Percentiles rank a stretch among this genome's conserved stretches.
These are phyloP conservation scores for Lipophrys pholis DNA, from an alignment of 2,113 vertebrate species.

Conservation along the genomic window DNA sequence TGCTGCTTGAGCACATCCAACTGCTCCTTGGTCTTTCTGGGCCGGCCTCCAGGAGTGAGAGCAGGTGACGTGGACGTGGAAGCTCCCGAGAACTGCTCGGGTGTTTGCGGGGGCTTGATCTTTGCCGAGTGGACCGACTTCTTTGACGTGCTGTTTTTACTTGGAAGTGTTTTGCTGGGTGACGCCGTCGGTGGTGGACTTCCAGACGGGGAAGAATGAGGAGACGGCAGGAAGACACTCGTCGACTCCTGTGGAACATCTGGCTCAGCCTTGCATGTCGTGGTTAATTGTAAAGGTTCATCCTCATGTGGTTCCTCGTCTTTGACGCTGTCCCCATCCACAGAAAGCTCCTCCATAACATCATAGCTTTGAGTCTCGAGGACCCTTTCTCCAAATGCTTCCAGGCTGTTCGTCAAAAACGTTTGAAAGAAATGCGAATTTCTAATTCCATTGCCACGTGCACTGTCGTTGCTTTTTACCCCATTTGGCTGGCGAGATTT, in stretches of 20 bases:
- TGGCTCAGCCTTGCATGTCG: slow-evolving; percentile 60
- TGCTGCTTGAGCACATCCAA: slow-evolving; percentile 89
- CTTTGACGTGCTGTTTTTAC: slow-evolving; percentile 66
- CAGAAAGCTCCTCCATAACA: slow-evolving; percentile 64
- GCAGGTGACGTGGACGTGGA: slow-evolving; percentile 70
- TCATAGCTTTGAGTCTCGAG: slow-evolving; percentile 59
- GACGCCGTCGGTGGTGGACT: slow-evolving; percentile 66
- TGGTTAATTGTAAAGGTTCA: slow-evolving; percentile 74
- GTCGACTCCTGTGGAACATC: slow-evolving; percentile 58
- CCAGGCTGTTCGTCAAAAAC: slow-evolving; percentile 81
- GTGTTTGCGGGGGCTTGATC: slow-evolving; percentile 58
- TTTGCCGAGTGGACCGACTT: slow-evolving; percentile 72
- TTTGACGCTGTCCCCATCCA: slow-evolving; percentile 69
- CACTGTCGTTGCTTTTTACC: slow-evolving; percentile 50
- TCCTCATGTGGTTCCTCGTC: slow-evolving; percentile 73
- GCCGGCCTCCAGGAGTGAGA: slow-evolving; percentile 83
- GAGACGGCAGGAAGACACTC: slow-evolving; percentile 43
- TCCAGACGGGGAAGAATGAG: slow-evolving; percentile 65
- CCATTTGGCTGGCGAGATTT: slow-evolving; percentile 63
- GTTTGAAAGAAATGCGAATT: slow-evolving; percentile 82
- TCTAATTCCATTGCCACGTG: slow-evolving; percentile 67
- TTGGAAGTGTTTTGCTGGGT: slow-evolving; percentile 71
- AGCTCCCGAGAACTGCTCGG: too few species aligned
- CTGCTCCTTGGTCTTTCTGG: slow-evolving; percentile 92
- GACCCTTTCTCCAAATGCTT: slow-evolving; percentile 76